Evolutionary conservation across 2,888 invertebrate genomes (phyloP).

Genomic region (Thyatira batis): DNA sequence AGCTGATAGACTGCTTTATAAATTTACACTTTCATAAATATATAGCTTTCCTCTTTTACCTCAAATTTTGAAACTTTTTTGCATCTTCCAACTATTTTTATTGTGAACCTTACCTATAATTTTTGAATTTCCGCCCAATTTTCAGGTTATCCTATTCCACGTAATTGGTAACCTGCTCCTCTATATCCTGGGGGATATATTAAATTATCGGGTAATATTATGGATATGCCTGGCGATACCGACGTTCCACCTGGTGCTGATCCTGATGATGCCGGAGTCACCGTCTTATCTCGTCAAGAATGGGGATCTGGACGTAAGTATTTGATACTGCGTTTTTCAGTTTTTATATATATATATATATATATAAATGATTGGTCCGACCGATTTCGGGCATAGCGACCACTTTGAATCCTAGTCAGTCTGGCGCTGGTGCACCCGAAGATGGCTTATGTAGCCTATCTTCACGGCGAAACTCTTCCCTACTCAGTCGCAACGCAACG

Average conservation of each 20-base stretch:
- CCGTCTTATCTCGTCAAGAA: slow-evolving; percentile 77
- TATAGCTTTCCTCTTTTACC: background rate
- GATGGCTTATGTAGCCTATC: too few relatives aligned
- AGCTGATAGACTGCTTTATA: too few relatives aligned
- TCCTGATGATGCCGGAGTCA: slow-evolving; percentile 83
- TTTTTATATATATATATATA: too few relatives aligned
- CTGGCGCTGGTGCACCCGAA: too few relatives aligned
- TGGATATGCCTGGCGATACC: slow-evolving; percentile 74
- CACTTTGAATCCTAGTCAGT: too few relatives aligned
- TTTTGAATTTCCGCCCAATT: too few relatives aligned
- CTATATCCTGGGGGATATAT: slow-evolving; percentile 73
- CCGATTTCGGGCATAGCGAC: too few relatives aligned
- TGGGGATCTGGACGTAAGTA: slow-evolving; percentile 66
- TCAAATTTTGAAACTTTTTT: too few relatives aligned
- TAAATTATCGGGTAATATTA: slow-evolving; percentile 75
- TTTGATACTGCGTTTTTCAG: too few relatives aligned
- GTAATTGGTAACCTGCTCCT: slow-evolving; percentile 77
- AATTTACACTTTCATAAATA: background rate
- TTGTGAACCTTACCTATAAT: too few relatives aligned
- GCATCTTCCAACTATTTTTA: too few relatives aligned
- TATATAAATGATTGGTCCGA: background rate
- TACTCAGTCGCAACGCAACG: background rate
- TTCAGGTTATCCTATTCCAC: slow-evolving; percentile 63
- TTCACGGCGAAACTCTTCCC: too few relatives aligned
- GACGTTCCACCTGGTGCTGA: slow-evolving; percentile 65